These are phyloP conservation scores for Prionailurus bengalensis DNA, from an alignment of 2,113 vertebrate genomes.

Conservation along the genomic window DNA sequence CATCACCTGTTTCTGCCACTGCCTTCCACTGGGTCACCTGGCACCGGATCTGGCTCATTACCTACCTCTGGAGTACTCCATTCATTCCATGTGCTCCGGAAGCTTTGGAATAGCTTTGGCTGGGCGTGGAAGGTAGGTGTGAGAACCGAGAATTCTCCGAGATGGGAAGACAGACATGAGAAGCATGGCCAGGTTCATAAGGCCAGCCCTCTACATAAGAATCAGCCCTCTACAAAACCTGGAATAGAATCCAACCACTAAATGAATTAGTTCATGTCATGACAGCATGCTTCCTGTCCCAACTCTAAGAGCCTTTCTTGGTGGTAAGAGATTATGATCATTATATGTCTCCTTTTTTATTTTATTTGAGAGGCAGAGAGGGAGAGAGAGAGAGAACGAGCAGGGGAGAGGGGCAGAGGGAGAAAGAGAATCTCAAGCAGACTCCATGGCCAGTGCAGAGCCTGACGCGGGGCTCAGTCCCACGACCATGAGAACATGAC, in stretches of 20 bases:
- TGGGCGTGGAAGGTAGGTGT: not conserved
- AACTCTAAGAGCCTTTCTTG: not conserved
- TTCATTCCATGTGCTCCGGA: not conserved
- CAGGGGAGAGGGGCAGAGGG: too few relatives aligned
- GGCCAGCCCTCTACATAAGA: not conserved
- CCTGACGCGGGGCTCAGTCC: too few relatives aligned
- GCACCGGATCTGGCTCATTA: accelerated
- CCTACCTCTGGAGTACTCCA: not conserved
- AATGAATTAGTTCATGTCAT: not conserved
- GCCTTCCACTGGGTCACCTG: not conserved
- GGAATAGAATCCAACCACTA: not conserved
- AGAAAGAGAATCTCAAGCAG: too few relatives aligned
- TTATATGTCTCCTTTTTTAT: too few relatives aligned
- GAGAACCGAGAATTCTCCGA: not conserved
- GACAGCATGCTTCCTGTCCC: not conserved
- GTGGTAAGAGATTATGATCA: not conserved
- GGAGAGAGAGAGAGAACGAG: too few relatives aligned
- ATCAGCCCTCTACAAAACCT: not conserved
- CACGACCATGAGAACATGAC: too few relatives aligned
- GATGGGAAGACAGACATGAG: not conserved
- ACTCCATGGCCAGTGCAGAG: too few relatives aligned
- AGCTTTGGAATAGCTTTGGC: not conserved
- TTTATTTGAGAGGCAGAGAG: too few relatives aligned
- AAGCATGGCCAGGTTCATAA: not conserved
- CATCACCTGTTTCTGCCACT: not conserved